phyloP scores from a whole-genome alignment of 1,140 invertebrate species.

The Drosophila sechellia region DNA sequence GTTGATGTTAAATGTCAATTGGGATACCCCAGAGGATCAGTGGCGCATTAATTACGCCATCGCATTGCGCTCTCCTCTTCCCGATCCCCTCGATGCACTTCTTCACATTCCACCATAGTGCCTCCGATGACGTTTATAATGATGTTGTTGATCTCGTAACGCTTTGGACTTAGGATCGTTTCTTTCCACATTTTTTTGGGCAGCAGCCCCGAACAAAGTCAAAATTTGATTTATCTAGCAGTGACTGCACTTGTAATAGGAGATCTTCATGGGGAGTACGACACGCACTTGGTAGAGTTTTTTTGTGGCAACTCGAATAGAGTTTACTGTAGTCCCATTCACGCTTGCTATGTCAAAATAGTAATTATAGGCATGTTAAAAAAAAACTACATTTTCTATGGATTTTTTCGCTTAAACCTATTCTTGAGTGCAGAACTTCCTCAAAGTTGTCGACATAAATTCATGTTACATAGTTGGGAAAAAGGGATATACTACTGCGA shows the following conservation, averaged over 20 bases:
- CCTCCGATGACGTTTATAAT: conserved; percentile 65
- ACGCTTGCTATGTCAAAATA: no score
- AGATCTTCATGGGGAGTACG: conserved; percentile 24
- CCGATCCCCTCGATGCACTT: conserved; percentile 1
- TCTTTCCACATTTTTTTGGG: conserved; percentile 8
- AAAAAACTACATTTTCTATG: not conserved
- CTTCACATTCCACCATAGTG: conserved; percentile 4
- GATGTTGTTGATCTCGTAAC: conserved; percentile 75
- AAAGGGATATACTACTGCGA: conserved; percentile 16
- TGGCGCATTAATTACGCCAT: conserved; percentile 71
- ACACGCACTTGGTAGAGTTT: conserved; percentile 36
- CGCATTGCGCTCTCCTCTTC: conserved; percentile 8
- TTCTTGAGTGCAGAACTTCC: conserved; percentile 46
- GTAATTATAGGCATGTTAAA: not conserved
- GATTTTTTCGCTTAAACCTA: not conserved
- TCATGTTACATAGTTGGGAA: conserved; percentile 14
- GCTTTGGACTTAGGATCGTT: conserved; percentile 67
- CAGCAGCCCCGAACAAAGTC: conserved; percentile 28
- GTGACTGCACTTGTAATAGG: conserved; percentile 74
- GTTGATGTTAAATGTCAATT: conserved; percentile 83
- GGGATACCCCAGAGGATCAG: conserved; percentile 75
- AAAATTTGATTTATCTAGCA: conserved; percentile 74
- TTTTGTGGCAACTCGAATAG: not conserved
- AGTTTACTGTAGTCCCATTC: not conserved
- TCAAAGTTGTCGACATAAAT: conserved; percentile 62